Conservation (phyloP, 2,888 invertebrate genomes). For the Yponomeuta evonymella region DNA sequence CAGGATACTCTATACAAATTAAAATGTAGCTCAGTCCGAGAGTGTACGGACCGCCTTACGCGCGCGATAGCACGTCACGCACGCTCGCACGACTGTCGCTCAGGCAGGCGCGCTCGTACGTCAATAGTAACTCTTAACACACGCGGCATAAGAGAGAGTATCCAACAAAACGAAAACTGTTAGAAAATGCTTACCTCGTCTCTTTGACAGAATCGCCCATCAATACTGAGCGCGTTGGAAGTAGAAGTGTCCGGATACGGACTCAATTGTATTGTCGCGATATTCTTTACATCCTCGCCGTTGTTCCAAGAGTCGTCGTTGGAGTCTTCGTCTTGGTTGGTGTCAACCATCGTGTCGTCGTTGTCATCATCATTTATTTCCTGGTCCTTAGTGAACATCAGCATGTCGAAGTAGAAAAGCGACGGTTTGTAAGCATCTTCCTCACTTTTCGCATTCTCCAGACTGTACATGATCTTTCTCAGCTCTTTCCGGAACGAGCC, state of each 20-base stretch:
- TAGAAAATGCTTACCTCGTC: not conserved
- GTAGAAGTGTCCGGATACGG: conserved; percentile 2
- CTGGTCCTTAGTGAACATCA: conserved; percentile 17
- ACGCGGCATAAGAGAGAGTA: no score
- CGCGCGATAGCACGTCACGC: no score
- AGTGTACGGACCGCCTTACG: no score
- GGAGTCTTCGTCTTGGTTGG: not conserved
- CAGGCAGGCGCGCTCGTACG: no score
- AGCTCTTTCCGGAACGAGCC: conserved; percentile 22
- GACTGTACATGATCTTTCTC: conserved; percentile 20
- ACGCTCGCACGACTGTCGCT: no score
- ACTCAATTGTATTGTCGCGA: conserved; percentile 4
- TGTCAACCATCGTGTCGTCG: not conserved
- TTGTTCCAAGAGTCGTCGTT: conserved; percentile 1
- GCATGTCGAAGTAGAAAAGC: conserved; percentile 15
- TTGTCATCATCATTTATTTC: not conserved
- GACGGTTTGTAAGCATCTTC: conserved; percentile 19
- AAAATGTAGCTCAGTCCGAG: no score
- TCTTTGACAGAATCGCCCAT: not conserved
- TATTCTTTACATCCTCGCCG: not conserved
- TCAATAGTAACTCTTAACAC: no score
- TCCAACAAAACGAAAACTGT: no score
- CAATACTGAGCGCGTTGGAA: not conserved
- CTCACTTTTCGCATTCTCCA: conserved; percentile 19
- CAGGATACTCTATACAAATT: no score